Evolutionary conservation across 2,888 invertebrate genomes (phyloP).

Genomic region (Ormyrus pomaceus): DNA sequence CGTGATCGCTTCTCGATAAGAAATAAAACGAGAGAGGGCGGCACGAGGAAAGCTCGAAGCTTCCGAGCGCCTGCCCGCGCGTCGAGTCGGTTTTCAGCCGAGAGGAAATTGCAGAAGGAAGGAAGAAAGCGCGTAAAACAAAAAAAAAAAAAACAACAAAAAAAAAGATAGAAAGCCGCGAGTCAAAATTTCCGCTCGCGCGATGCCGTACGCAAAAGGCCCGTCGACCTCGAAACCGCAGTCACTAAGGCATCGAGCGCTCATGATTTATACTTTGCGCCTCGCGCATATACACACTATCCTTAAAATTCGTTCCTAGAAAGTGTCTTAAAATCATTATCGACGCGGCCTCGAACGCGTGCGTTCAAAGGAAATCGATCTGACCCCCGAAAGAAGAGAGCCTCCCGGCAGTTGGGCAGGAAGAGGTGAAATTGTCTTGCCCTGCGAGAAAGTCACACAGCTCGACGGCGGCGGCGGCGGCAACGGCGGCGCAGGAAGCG

Average conservation of each 20-base stretch:
- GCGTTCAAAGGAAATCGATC: not conserved
- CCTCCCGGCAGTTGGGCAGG: slow-evolving; percentile 53
- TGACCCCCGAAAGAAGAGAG: slow-evolving; percentile 3
- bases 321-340: not conserved
- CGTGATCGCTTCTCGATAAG: too few species aligned
- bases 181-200: too few species aligned
- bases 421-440: slow-evolving; percentile 47
- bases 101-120: slow-evolving; percentile 8
- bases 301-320: slow-evolving; percentile 16
- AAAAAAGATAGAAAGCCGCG: too few species aligned
- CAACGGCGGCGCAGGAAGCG: slow-evolving; percentile 43
- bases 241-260: not conserved
- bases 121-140: not conserved
- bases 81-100: slow-evolving; percentile 1
- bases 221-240: not conserved
- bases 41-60: too few species aligned
- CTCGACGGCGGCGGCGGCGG: slow-evolving; percentile 7
- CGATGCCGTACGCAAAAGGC: too few species aligned
- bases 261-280: not conserved
- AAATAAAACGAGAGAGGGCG: too few species aligned
- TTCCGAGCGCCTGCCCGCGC: too few species aligned
- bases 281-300: not conserved
- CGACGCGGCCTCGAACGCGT: not conserved
- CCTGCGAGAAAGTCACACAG: not conserved
- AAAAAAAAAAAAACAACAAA: too few species aligned